Conservation (phyloP, 2,113 vertebrate genomes). For the Gadus macrocephalus region DNA sequence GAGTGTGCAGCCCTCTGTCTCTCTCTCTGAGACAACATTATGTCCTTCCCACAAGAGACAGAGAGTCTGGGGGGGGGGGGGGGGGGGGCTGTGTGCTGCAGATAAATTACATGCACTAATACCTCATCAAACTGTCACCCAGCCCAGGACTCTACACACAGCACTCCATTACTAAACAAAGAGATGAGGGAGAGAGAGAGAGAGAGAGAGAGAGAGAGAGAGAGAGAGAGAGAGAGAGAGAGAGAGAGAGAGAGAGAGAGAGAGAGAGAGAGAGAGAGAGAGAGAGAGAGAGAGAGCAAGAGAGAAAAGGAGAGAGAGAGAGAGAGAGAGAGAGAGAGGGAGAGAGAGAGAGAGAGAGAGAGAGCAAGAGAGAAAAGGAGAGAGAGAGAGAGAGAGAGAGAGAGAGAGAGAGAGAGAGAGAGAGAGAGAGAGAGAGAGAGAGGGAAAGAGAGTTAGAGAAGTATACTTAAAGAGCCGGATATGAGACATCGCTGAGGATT, state of each 20-base stretch:
- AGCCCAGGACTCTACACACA: slow-evolving; percentile 36
- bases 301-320: no score
- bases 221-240: background rate
- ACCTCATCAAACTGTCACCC: slow-evolving; percentile 63
- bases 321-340: no score
- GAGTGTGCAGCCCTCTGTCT: slow-evolving; percentile 1
- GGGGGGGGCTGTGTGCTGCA: slow-evolving; percentile 28
- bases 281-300: no score
- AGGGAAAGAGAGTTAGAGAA: no score
- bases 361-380: no score
- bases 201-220: no score
- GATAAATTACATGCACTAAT: slow-evolving; percentile 60
- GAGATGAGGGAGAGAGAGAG: slow-evolving; percentile 3
- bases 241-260: slow-evolving; percentile 7
- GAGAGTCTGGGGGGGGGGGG: slow-evolving; percentile 40
- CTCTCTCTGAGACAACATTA: slow-evolving; percentile 26
- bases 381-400: no score
- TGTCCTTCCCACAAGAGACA: slow-evolving; percentile 40
- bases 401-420: no score
- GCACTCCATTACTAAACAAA: slow-evolving; percentile 30
- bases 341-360: no score
- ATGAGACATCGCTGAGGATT: slow-evolving; percentile 40
- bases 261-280: no score
- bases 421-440: no score
- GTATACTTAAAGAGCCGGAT: slow-evolving; percentile 45